phyloP scores from a whole-genome alignment of 1,140 invertebrate genomes.

The Pseudomyrmex dendroicus region DNA sequence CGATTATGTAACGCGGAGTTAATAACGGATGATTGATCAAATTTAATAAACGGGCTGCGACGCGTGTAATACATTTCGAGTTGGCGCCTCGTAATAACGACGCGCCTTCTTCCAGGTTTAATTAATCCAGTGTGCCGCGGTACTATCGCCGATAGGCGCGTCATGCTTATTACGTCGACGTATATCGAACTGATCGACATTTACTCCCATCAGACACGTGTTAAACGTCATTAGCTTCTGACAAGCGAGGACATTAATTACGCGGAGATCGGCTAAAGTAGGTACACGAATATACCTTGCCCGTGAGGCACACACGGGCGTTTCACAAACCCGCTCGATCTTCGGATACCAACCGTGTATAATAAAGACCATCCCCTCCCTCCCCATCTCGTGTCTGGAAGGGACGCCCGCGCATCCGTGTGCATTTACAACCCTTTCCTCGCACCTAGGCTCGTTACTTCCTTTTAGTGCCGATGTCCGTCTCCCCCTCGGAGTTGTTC shows the following conservation, averaged over 20 bases:
- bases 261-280: constrained; percentile 72
- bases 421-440: constrained; percentile 43
- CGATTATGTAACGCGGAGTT: no score
- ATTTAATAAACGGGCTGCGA: no score
- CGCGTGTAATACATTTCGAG: background rate
- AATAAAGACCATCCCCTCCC: constrained; percentile 41
- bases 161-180: constrained; percentile 66
- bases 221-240: constrained; percentile 75
- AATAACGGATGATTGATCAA: background rate
- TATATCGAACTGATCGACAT: constrained; percentile 66
- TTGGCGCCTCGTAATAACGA: background rate
- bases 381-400: background rate
- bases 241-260: constrained; percentile 77
- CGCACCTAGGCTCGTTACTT: constrained; percentile 36
- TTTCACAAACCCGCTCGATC: constrained; percentile 1
- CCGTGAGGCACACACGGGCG: constrained; percentile 4
- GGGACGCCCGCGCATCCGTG: background rate
- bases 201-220: constrained; percentile 72
- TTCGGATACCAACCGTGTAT: constrained; percentile 12
- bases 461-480: constrained; percentile 31
- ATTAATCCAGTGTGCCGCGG: constrained; percentile 42
- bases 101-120: constrained; percentile 38
- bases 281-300: constrained; percentile 58
- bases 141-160: constrained; percentile 29
- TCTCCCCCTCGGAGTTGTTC: background rate